phyloP scores from a whole-genome alignment of 2,888 invertebrate genomes.

The Lymantria dispar region DNA sequence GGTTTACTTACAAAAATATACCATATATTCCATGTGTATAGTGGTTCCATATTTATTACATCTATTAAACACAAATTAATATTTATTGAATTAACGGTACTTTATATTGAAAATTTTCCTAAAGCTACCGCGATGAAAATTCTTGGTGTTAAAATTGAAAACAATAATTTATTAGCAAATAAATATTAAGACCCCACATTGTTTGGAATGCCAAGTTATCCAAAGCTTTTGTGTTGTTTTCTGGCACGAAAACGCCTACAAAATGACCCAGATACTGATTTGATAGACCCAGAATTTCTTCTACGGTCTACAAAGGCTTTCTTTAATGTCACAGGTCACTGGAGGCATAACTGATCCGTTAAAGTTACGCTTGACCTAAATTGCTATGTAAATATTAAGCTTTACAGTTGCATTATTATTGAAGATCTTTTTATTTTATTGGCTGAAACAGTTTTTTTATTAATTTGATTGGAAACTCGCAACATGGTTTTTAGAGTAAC shows the following conservation, averaged over 20 bases:
- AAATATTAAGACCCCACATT: conserved; percentile 50
- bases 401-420: conserved; percentile 43
- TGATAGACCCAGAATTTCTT: conserved; percentile 46
- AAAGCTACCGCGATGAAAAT: not conserved
- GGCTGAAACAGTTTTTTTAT: conserved; percentile 1
- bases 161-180: conserved; percentile 20
- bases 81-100: no score
- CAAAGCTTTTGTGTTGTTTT: conserved; percentile 44
- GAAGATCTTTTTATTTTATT: conserved; percentile 37
- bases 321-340: conserved; percentile 53
- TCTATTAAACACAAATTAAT: no score
- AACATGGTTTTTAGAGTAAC: no score
- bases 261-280: conserved; percentile 27
- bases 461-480: no score
- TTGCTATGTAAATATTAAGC: conserved; percentile 44
- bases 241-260: conserved; percentile 35
- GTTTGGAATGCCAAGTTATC: conserved; percentile 42
- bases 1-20: no score
- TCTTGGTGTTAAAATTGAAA: conserved; percentile 9
- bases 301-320: conserved; percentile 38
- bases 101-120: not conserved
- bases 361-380: conserved; percentile 46
- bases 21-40: no score
- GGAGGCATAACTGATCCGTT: conserved; percentile 35
- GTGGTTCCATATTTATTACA: no score